Evolutionary conservation across 2,113 vertebrate species (phyloP).

Genomic region (Pterocles orientalis): DNA sequence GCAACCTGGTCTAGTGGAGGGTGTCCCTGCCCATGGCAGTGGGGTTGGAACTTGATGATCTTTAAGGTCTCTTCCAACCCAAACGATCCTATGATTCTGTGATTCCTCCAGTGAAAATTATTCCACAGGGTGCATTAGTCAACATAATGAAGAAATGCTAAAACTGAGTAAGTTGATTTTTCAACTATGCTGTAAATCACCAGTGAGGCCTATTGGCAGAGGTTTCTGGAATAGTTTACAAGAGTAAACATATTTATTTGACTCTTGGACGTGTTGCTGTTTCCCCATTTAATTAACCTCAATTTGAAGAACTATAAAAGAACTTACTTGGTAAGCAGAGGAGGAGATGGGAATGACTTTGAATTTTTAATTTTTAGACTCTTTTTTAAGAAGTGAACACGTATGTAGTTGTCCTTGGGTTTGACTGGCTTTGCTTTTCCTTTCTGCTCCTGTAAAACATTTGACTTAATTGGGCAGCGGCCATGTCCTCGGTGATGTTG

Average conservation of each 20-base stretch:
- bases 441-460: neutral
- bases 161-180: neutral
- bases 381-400: neutral
- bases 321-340: neutral
- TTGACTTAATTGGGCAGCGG: neutral
- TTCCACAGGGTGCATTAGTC: neutral
- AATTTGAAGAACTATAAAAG: neutral
- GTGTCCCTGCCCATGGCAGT: too few species aligned
- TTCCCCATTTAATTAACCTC: neutral
- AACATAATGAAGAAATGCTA: neutral
- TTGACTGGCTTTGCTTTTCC: neutral
- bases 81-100: too few species aligned
- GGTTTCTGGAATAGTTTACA: neutral
- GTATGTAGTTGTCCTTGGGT: accelerated
- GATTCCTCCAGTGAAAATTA: neutral
- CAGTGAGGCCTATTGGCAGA: neutral
- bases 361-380: neutral
- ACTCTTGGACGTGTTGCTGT: neutral
- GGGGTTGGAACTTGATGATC: too few species aligned
- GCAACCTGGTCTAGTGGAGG: too few species aligned
- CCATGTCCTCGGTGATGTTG: neutral
- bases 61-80: too few species aligned
- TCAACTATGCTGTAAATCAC: neutral
- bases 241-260: neutral
- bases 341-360: neutral